Evolutionary conservation across 2,888 invertebrate genomes (phyloP).

Genomic region (Mantis religiosa): DNA sequence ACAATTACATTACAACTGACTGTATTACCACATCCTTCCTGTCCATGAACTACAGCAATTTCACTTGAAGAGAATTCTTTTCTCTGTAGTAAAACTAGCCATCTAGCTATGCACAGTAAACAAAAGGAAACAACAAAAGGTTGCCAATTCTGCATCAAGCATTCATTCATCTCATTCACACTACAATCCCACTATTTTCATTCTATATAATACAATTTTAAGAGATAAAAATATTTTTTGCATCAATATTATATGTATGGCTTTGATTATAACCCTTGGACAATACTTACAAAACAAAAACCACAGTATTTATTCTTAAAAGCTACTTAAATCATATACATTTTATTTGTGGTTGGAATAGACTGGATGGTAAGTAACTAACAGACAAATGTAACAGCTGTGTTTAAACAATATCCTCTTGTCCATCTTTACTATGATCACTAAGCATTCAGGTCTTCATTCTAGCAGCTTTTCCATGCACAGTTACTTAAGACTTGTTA

Average conservation of each 20-base stretch:
- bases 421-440: not conserved
- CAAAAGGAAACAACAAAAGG: not conserved
- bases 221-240: not conserved
- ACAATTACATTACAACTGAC: not conserved
- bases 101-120: not conserved
- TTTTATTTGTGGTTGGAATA: not conserved
- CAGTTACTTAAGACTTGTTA: not conserved
- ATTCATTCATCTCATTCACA: not conserved
- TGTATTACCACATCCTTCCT: not conserved
- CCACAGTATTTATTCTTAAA: not conserved
- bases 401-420: not conserved
- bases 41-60: not conserved
- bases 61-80: not conserved
- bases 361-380: not conserved
- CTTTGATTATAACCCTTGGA: not conserved
- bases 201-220: not conserved
- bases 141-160: not conserved
- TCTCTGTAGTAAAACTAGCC: not conserved
- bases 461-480: not conserved
- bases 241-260: not conserved
- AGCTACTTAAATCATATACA: not conserved
- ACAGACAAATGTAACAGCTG: not conserved
- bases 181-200: not conserved
- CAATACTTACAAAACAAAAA: not conserved
- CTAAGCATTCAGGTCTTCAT: not conserved